phyloP scores from a whole-genome alignment of 2,888 invertebrate genomes.

The Teleiodes luculella region DNA sequence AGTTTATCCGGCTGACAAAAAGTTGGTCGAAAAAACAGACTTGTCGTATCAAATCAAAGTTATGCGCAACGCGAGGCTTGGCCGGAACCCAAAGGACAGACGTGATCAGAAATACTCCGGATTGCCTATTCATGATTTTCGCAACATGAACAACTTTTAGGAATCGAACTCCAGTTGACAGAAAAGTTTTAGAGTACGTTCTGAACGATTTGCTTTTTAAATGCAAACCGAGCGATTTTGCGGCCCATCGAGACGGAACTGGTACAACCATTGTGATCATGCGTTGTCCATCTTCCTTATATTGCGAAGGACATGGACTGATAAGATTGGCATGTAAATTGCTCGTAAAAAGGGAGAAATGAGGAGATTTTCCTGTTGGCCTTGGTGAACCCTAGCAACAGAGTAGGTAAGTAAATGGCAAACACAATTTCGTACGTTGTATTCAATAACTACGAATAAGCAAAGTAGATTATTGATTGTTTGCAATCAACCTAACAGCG shows the following conservation, averaged over 20 bases:
- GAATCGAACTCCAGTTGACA: constrained; percentile 33
- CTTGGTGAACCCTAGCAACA: constrained; percentile 10
- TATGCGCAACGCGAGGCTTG: constrained; percentile 46
- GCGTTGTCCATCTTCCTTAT: not conserved
- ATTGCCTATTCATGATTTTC: constrained; percentile 65
- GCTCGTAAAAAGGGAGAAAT: constrained; percentile 8
- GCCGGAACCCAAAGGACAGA: constrained; percentile 53
- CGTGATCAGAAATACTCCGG: constrained; percentile 63
- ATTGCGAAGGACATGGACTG: constrained; percentile 1
- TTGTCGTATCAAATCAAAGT: constrained; percentile 43
- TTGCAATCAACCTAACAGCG: constrained; percentile 8
- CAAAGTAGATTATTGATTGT: constrained; percentile 9
- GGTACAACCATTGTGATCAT: constrained; percentile 1
- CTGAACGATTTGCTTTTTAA: constrained; percentile 32
- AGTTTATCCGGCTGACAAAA: constrained; percentile 27
- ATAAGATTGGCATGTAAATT: constrained; percentile 7
- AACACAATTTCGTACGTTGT: constrained; percentile 9
- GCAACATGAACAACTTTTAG: constrained; percentile 50
- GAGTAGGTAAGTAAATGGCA: not conserved
- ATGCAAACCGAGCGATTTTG: constrained; percentile 27
- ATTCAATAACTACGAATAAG: not conserved
- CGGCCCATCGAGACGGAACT: not conserved
- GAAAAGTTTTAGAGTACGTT: constrained; percentile 36
- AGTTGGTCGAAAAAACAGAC: constrained; percentile 25
- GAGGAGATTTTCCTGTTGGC: constrained; percentile 5